phyloP scores from a whole-genome alignment of 1,140 invertebrate genomes.

The Microvelia longipes region DNA sequence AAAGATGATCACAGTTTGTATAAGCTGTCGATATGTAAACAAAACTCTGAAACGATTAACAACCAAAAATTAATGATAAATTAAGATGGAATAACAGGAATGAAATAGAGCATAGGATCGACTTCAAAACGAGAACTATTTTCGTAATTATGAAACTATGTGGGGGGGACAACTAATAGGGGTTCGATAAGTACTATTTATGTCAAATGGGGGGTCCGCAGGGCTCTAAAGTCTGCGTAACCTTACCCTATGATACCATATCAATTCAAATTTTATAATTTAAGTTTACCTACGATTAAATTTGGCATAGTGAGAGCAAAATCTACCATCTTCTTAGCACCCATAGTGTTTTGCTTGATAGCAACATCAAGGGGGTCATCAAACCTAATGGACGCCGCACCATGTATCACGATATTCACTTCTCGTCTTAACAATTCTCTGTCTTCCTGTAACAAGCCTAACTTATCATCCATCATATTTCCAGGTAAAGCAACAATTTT shows the following conservation, averaged over 20 bases:
- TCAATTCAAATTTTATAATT: too few relatives aligned
- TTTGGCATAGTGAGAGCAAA: constrained; percentile 49
- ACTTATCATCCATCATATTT: constrained; percentile 33
- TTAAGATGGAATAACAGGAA: too few relatives aligned
- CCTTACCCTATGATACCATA: too few relatives aligned
- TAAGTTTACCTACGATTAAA: constrained; percentile 44
- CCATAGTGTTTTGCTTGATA: constrained; percentile 48
- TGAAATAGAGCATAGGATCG: too few relatives aligned
- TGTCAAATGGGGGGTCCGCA: too few relatives aligned
- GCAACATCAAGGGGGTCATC: constrained; percentile 49
- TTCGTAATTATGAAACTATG: too few relatives aligned
- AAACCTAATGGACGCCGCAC: constrained; percentile 51
- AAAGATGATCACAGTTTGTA: constrained; percentile 10
- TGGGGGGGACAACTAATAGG: too few relatives aligned
- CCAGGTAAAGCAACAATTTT: constrained; percentile 25
- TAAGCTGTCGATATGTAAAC: not conserved
- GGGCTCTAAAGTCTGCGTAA: too few relatives aligned
- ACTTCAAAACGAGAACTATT: too few relatives aligned
- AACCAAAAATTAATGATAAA: too few relatives aligned
- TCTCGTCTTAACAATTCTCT: constrained; percentile 34
- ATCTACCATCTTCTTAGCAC: constrained; percentile 41
- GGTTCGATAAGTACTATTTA: too few relatives aligned
- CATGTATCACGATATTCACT: constrained; percentile 52
- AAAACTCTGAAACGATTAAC: constrained; percentile 2
- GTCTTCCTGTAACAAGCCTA: constrained; percentile 35